Evolutionary conservation across 1,140 invertebrate species (phyloP).

Genomic region (Adoxophyes honmai): DNA sequence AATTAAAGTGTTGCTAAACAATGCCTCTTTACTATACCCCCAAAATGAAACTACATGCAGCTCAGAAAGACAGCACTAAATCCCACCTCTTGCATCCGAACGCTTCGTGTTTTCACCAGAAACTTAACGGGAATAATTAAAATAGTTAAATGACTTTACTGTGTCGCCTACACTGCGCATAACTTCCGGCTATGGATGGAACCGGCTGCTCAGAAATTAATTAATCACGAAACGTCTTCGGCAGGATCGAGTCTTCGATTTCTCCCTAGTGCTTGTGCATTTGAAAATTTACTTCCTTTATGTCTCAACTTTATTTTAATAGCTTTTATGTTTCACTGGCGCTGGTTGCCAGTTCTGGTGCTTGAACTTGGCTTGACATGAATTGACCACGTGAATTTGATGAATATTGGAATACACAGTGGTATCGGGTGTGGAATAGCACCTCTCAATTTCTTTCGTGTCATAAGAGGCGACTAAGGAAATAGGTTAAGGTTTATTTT

Average conservation of each 20-base stretch:
- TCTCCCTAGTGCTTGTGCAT: neutral
- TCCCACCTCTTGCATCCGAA: too few relatives aligned
- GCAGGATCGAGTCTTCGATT: slow-evolving; percentile 10
- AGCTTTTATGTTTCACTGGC: too few relatives aligned
- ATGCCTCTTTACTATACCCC: neutral
- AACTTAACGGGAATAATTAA: neutral
- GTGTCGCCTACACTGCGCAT: neutral
- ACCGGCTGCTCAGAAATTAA: slow-evolving; percentile 7
- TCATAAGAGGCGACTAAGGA: too few relatives aligned
- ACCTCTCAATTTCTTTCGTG: too few relatives aligned
- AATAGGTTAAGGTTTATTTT: too few relatives aligned
- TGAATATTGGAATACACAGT: too few relatives aligned
- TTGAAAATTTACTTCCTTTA: neutral
- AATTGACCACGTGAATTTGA: too few relatives aligned
- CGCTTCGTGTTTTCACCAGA: neutral
- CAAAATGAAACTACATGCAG: neutral
- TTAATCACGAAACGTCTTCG: slow-evolving; percentile 12
- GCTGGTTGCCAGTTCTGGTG: too few relatives aligned
- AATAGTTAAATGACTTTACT: neutral
- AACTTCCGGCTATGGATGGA: slow-evolving; percentile 9
- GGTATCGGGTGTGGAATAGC: too few relatives aligned
- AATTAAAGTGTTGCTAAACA: neutral
- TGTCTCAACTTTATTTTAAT: neutral
- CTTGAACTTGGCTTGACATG: too few relatives aligned
- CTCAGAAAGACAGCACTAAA: neutral